Evolutionary conservation across 2,113 vertebrate genomes (phyloP), one percentile per base, ranked within the genome.

Genomic region (Poecilia latipinna): DNA sequence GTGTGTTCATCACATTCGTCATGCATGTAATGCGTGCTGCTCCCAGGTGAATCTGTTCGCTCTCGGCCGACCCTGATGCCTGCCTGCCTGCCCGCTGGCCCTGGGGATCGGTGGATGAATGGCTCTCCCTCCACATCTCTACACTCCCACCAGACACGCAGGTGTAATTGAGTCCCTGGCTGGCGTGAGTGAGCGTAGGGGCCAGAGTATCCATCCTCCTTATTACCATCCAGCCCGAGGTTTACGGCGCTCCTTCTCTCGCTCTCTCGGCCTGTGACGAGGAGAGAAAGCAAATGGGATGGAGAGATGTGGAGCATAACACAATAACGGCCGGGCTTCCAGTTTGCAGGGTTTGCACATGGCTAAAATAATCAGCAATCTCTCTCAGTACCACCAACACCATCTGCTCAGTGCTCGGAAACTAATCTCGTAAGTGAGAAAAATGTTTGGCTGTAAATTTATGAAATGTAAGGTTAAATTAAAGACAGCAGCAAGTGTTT

Each of bases 141-240:
- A 91, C 83, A 86, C 84, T 88, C 89, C 90, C 88, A 86, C 86
- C 86, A 83, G 79, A 84, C 90, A 75, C 77, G 62, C 88, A 90
- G 84, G 89, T 88, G 90, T 88, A 92, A 94, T 93, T 89, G 89
- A 90, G 91, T 93, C 83, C 82, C 68, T 28, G 89, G 84, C 87
- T 86, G 75, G 82, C 76, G 86, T 84, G 85, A 86, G 87, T 77
- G 87, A 89, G 82, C 80, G 60, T 77, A 66, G 75, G 82, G 82
- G 78, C 75, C 72, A 37, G 69, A 74, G 83, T 80, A 88, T 90
- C 86, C 87, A 90, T 92, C 88, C 87, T 86, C 77, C 88, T 90
- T 90, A 92, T 90, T 90, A 83, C 87, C 82, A 83, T 85, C 85
- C 82, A 61, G 73, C 70, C 68, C 72, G 65, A 78, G 76, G 79